Evolutionary conservation across 2,888 invertebrate species (phyloP).

Genomic region (Pterostichus niger): DNA sequence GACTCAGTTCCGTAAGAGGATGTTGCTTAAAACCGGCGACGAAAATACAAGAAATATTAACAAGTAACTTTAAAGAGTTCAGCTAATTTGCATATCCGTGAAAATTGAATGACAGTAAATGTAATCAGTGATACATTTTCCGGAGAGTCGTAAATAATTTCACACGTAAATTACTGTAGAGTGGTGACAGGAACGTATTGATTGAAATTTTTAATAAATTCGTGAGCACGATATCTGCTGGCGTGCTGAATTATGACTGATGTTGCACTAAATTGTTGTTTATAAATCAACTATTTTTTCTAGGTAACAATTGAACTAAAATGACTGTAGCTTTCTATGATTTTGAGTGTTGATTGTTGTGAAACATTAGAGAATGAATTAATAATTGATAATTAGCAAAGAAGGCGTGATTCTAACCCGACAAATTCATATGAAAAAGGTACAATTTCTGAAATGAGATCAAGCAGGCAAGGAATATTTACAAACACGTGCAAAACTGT

Average conservation of each 20-base stretch:
- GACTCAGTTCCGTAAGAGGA: conserved; percentile 59
- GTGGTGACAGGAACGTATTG: conserved; percentile 55
- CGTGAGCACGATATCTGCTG: conserved; percentile 33
- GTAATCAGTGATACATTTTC: conserved; percentile 35
- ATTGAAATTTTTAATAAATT: conserved; percentile 62
- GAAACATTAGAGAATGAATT: not conserved
- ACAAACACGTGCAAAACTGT: conserved; percentile 57
- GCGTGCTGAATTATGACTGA: conserved; percentile 55
- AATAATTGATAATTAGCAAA: not conserved
- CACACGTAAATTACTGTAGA: conserved; percentile 33
- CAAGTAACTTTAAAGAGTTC: conserved; percentile 35
- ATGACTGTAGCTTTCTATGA: not conserved
- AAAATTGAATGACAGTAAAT: conserved; percentile 44
- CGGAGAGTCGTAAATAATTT: conserved; percentile 37
- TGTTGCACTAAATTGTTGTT: conserved; percentile 21
- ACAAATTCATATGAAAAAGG: not conserved
- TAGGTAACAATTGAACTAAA: not conserved
- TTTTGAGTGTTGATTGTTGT: not conserved
- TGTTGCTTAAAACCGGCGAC: conserved; percentile 13
- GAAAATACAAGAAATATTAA: conserved; percentile 32
- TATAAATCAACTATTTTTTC: not conserved
- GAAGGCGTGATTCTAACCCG: not conserved
- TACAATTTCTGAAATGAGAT: not conserved
- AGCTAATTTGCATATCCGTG: conserved; percentile 20
- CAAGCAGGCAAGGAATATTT: conserved; percentile 21